Percentiles rank a stretch among this genome's conserved stretches.
Evolutionary conservation across 2,113 vertebrate genomes (phyloP).

Genomic region (Catharus minimus): DNA sequence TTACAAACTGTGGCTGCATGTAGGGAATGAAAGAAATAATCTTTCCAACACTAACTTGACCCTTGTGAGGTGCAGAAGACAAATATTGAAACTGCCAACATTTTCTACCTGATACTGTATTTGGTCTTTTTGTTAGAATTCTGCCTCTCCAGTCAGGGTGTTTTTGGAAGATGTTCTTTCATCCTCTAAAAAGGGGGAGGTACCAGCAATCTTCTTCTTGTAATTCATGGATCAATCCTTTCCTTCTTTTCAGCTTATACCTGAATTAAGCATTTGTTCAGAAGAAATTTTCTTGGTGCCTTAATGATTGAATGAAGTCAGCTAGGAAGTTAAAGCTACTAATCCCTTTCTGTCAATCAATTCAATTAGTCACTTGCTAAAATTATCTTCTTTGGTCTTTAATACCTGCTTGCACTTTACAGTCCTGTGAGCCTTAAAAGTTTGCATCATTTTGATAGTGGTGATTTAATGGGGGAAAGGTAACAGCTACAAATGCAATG

Average conservation of each 20-base stretch:
- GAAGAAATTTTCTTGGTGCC: background rate
- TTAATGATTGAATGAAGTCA: background rate
- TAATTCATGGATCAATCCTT: background rate
- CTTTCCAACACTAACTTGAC: background rate
- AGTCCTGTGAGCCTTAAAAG: background rate
- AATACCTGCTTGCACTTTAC: background rate
- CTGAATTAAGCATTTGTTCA: background rate
- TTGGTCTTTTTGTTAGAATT: background rate
- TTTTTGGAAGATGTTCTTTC: background rate
- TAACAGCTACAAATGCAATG: background rate
- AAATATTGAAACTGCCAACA: background rate
- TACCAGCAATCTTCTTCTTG: background rate
- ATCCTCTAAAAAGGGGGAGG: background rate
- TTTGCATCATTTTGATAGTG: background rate
- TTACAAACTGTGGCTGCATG: background rate
- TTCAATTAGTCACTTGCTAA: background rate
- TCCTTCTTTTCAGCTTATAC: background rate
- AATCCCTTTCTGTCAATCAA: background rate
- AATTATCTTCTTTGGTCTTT: background rate
- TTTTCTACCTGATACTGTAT: background rate
- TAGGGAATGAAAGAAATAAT: background rate
- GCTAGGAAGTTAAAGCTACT: background rate
- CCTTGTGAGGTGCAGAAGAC: background rate
- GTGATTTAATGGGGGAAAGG: background rate
- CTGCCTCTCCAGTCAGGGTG: background rate